Percentiles rank a stretch among this genome's conserved stretches.
Conservation (phyloP, 2,113 vertebrate genomes). For the Xiphorhynchus elegans region DNA sequence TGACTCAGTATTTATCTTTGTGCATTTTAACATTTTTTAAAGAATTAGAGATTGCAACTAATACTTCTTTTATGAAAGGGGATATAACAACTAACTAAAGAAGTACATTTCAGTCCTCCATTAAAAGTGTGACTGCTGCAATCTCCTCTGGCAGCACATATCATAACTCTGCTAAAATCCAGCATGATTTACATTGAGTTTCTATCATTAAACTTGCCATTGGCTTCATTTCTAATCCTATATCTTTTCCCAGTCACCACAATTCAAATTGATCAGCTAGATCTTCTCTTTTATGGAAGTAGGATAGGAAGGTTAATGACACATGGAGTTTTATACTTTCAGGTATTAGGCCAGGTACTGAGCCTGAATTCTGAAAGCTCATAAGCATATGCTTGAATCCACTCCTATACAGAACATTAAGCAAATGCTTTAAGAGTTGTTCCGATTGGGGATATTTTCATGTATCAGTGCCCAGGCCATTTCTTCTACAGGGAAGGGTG, state of each 20-base stretch:
- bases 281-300: background rate
- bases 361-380: background rate
- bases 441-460: background rate
- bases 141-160: background rate
- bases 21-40: background rate
- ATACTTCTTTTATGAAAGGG: background rate
- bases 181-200: background rate
- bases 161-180: background rate
- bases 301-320: slow-evolving; percentile 26
- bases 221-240: background rate
- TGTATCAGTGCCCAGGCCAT: background rate
- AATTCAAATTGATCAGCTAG: slow-evolving; percentile 5
- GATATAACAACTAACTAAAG: background rate
- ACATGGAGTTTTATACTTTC: slow-evolving; percentile 21
- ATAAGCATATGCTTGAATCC: background rate
- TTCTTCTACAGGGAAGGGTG: background rate
- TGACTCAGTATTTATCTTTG: background rate
- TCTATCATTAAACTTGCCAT: background rate
- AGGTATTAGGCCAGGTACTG: background rate
- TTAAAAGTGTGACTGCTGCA: background rate
- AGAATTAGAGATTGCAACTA: background rate
- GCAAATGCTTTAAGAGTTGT: slow-evolving; percentile 8
- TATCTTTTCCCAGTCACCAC: background rate
- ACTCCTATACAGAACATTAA: slow-evolving; percentile 26
- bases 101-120: background rate